Evolutionary conservation across 2,888 invertebrate genomes (phyloP).

Genomic region (Torymus tubicola): DNA sequence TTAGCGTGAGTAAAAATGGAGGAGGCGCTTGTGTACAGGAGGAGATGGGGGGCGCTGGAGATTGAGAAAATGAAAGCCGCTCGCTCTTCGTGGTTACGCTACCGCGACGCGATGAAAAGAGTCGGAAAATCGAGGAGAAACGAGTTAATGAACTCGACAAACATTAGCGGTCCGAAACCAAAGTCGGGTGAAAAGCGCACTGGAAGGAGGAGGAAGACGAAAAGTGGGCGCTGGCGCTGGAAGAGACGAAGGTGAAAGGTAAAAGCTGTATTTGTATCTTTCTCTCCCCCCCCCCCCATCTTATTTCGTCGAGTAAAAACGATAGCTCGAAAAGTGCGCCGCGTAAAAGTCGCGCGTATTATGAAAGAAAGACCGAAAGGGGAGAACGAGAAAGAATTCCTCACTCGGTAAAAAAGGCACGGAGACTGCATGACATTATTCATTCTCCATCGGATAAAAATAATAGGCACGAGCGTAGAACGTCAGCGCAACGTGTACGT

Average conservation of each 20-base stretch:
- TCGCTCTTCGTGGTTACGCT: too few species aligned
- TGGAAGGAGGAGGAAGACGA: not conserved
- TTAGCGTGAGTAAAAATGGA: not conserved
- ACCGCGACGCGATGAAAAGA: too few species aligned
- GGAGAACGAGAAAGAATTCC: not conserved
- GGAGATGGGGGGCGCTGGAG: too few species aligned
- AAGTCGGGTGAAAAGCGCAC: slow-evolving; percentile 14
- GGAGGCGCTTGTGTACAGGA: too few species aligned
- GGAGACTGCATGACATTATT: slow-evolving; percentile 63
- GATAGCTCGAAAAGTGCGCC: slow-evolving; percentile 26
- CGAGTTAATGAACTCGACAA: slow-evolving; percentile 35
- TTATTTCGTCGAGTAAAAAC: slow-evolving; percentile 42
- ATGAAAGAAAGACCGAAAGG: not conserved
- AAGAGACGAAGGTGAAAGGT: slow-evolving; percentile 1
- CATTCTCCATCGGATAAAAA: slow-evolving; percentile 68
- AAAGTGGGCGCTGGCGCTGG: not conserved
- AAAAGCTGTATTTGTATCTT: not conserved
- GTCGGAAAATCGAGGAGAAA: not conserved
- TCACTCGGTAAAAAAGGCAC: not conserved
- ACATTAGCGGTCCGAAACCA: slow-evolving; percentile 26
- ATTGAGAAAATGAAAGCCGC: too few species aligned
- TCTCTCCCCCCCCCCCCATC: not conserved
- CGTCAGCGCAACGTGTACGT: slow-evolving; percentile 51
- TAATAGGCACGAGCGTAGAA: slow-evolving; percentile 64
- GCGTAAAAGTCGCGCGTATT: slow-evolving; percentile 2